Base-by-base conservation (phyloP, 2,113 vertebrate species). In the Fregetta grallaria region DNA sequence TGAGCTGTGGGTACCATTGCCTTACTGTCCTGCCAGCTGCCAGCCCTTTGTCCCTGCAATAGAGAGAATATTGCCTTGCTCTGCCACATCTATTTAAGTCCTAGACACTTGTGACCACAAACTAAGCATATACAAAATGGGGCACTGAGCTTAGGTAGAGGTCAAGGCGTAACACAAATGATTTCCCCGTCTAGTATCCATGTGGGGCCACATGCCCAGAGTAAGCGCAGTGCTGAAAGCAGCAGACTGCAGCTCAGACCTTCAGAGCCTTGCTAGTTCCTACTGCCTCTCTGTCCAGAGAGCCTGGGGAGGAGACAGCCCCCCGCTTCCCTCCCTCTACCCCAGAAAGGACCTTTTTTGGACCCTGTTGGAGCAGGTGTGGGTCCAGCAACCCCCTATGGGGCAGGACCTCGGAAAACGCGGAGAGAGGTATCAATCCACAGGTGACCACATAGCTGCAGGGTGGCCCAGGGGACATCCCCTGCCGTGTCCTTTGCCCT, bases 191-290 rank as follows among this genome's bases (percentile, higher is more conserved):
- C 29, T 52, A 19, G 11, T n/a, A 36, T 45, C 16, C 42, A 45
- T 0, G 1, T 12, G 36, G 17, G 44, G 18, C 32, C 30, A 27
- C 3, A 2, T 70, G 6, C n/a, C 44, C 52, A 30, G 22, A 19
- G 58, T 4, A 55, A 55, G 11, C 50, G 45, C 10, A 30, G 25
- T 34, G 44, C 49, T 92, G 32, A 77, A 63, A 91, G 49, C 27
- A 56, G 58, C 84, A 76, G 72, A 23, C 42, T 61, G 55, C 45
- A 40, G 45, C 65, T 77, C 50, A 44, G 56, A 58, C 34, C 45
- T 77, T 65, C 53, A 61, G 59, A 65, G 77, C 30, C 36, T 83
- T 75, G 26, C 11, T 30, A 3, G 38, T 62, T 75, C 52, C 40
- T 82, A 21, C 59, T 66, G 34, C 22, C 18, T 9, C 15, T 32